Percentiles rank a stretch among this genome's conserved stretches.
phyloP scores from a whole-genome alignment of 64 coral and sea anemone species.

The Hydrozoanthus tunicans region DNA sequence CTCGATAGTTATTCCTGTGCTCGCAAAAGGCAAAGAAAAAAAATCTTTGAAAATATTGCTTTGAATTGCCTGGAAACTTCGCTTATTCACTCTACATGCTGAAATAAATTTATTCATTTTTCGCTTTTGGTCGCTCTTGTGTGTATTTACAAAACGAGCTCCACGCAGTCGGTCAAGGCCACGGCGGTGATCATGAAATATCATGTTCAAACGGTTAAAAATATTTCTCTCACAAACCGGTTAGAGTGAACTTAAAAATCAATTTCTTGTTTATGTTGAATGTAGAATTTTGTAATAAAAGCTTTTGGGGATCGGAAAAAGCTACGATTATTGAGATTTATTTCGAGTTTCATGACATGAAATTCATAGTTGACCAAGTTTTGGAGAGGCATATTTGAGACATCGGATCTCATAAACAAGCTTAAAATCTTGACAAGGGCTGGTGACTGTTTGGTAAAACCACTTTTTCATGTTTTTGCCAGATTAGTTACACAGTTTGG shows the following conservation, averaged over 20 bases:
- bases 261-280: not conserved
- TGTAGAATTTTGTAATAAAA: slow-evolving; percentile 10
- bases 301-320: slow-evolving; percentile 14
- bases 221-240: not conserved
- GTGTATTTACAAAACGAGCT: slow-evolving; percentile 45
- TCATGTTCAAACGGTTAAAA: not conserved
- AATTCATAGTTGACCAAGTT: not conserved
- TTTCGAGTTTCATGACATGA: slow-evolving; percentile 27
- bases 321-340: not conserved
- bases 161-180: slow-evolving; percentile 51
- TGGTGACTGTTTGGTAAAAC: not conserved
- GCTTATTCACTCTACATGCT: slow-evolving; percentile 32
- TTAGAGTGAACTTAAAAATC: not conserved
- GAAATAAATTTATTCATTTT: slow-evolving; percentile 59
- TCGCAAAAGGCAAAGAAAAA: not conserved
- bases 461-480: not conserved
- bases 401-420: not conserved
- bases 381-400: slow-evolving; percentile 4
- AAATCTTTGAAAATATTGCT: not conserved
- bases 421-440: not conserved
- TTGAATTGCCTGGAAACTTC: slow-evolving; percentile 27
- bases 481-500: not conserved
- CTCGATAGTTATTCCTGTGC: not conserved
- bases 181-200: not conserved
- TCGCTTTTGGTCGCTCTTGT: not conserved